Conservation (phyloP, 2,797 vertebrate species). For the Sebastes itinus region DNA sequence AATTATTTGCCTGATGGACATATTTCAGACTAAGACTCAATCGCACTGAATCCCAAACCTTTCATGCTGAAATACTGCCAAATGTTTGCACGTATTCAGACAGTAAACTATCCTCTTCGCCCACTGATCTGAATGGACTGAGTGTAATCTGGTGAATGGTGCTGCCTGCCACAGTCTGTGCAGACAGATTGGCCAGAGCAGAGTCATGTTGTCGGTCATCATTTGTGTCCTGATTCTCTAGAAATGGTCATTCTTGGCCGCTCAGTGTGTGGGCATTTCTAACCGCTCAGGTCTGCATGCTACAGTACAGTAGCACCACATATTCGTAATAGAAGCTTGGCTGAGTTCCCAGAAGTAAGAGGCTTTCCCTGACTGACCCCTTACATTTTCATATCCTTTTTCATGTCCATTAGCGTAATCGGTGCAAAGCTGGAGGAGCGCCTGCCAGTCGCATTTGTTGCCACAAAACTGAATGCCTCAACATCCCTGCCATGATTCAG, state of each 20-base stretch:
- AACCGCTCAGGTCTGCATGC: conserved; percentile 17
- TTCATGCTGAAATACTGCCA: not conserved
- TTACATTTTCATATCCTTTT: conserved; percentile 54
- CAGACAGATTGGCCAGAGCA: conserved; percentile 1
- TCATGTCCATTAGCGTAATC: conserved; percentile 56
- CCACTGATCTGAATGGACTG: conserved; percentile 44
- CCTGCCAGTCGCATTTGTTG: not conserved
- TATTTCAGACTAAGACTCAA: not conserved
- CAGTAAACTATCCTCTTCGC: not conserved
- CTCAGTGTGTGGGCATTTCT: not conserved
- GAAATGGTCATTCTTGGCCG: conserved; percentile 30
- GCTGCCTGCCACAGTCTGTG: conserved; percentile 35
- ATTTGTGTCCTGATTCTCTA: conserved; percentile 13
- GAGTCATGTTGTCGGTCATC: conserved; percentile 16
- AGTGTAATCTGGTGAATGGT: conserved; percentile 51
- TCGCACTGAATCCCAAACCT: not conserved
- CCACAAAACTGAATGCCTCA: not conserved
- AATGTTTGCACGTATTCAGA: conserved; percentile 1
- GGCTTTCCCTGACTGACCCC: conserved; percentile 51
- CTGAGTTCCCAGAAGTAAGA: conserved; percentile 55
- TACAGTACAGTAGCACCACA: conserved; percentile 9
- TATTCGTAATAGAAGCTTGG: conserved; percentile 48
- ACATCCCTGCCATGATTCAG: not conserved
- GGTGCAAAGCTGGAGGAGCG: conserved; percentile 14
- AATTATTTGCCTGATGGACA: conserved; percentile 23